These are phyloP conservation scores for Synanthedon myopaeformis DNA, from an alignment of 2,888 invertebrate genomes.

Conservation along the genomic window DNA sequence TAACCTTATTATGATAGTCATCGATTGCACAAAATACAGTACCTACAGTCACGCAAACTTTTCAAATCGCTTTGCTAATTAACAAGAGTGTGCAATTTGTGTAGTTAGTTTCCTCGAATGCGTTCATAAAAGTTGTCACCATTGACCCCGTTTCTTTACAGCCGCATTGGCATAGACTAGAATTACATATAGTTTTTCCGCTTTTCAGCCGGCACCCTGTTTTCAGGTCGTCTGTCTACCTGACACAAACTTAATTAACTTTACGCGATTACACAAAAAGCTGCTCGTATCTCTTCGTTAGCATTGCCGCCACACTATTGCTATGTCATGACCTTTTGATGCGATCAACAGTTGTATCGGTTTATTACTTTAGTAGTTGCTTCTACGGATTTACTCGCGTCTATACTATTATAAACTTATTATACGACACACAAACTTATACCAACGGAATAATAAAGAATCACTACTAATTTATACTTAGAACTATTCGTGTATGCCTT, in stretches of 20 bases:
- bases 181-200: background rate
- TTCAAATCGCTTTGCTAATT: background rate
- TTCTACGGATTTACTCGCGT: no score
- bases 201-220: background rate
- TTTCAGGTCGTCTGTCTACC: background rate
- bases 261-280: background rate
- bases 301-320: background rate
- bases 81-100: background rate
- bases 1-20: no score
- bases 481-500: no score
- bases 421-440: no score
- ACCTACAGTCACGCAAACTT: no score
- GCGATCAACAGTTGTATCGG: background rate
- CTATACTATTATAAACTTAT: no score
- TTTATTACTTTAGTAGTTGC: background rate
- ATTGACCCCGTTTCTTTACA: background rate
- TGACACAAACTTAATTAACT: background rate
- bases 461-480: no score
- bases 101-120: background rate
- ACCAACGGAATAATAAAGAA: no score
- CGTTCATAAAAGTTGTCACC: background rate
- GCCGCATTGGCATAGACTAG: background rate
- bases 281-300: background rate
- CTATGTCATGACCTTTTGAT: background rate
- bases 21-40: no score